A percentile compares a stretch with the other conserved stretches of the same genome.
phyloP scores from a whole-genome alignment of 2,113 vertebrate genomes.

The Macquaria australasica region DNA sequence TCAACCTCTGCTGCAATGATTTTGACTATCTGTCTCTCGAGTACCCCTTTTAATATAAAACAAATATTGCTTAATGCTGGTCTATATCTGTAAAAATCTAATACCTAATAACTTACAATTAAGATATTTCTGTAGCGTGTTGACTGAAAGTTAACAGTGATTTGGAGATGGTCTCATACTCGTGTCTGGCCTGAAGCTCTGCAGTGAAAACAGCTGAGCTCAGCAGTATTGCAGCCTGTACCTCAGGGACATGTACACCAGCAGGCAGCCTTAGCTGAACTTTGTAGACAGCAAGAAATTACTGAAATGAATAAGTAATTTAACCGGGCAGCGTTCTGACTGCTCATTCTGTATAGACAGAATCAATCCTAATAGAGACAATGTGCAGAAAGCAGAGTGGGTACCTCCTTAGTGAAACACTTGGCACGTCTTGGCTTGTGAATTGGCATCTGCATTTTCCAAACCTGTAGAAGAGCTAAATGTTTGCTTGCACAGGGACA shows the following conservation, averaged over 20 bases:
- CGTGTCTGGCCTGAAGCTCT: conserved; percentile 28
- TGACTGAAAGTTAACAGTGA: not conserved
- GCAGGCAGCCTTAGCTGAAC: conserved; percentile 27
- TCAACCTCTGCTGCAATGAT: not conserved
- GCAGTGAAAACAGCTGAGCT: conserved; percentile 45
- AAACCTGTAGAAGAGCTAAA: not conserved
- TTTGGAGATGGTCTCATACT: not conserved
- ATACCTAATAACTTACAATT: not conserved
- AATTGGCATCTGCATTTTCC: not conserved
- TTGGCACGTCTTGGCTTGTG: not conserved
- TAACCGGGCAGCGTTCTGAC: not conserved
- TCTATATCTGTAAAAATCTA: not conserved
- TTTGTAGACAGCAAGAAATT: conserved; percentile 1
- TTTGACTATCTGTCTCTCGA: not conserved
- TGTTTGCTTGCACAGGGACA: not conserved
- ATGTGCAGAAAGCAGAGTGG: not conserved
- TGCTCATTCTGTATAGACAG: not conserved
- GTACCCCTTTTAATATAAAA: not conserved
- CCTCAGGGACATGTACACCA: not conserved
- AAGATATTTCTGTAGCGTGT: not conserved
- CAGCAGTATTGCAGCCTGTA: conserved; percentile 28
- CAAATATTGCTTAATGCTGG: not conserved
- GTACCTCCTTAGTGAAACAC: not conserved
- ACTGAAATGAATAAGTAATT: conserved; percentile 18
- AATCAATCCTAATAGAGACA: not conserved